Base-by-base conservation (phyloP, 2,888 invertebrate genomes). In the Antheraea yamamai region DNA sequence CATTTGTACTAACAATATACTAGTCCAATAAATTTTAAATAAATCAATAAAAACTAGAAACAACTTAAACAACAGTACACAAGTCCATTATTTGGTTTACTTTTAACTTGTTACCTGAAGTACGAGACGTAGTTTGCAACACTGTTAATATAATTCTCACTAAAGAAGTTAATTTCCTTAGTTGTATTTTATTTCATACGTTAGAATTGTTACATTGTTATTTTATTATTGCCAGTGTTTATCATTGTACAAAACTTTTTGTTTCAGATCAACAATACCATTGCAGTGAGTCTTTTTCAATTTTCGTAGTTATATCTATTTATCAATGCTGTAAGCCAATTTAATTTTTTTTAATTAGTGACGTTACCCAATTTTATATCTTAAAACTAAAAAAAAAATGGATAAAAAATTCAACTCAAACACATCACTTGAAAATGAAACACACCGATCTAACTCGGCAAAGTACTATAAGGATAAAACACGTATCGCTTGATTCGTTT, bases 401-500 rank as follows among this genome's bases (percentile, higher is more conserved):
- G 20, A 1, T 6, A 6, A 0, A 55, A 55, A n/a, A n/a, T 3
- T 55, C 20, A 20, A 55, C 7, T 55, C 18, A 55, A 55, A 55
- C 52, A 2, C 18, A 18, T 26, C 23, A 0, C 26, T 26, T 12
- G 10, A 64, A 26, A 7, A 30, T 26, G 30, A 16, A 66, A 66
- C 30, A 26, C 14, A 12, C 47, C 12, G 4, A 66, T 16, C 64
- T 66, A 66, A 64, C 26, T 64, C 26, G 14, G 64, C 64, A 66
- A 66, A 30, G 12, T 26, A 14, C 30, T 66, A 66, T 66, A 79
- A 85, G 83, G 84, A 86, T 86, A 84, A 89, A 87, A 87, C 88
- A 88, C 85, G 85, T 85, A 84, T 80, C 79, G 77, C 81, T 81
- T 87, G 84, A 87, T 85, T 83, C 85, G 84, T 85, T 84, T 85